Conservation (phyloP, 2,888 invertebrate genomes). For the Melieria crassipennis region DNA sequence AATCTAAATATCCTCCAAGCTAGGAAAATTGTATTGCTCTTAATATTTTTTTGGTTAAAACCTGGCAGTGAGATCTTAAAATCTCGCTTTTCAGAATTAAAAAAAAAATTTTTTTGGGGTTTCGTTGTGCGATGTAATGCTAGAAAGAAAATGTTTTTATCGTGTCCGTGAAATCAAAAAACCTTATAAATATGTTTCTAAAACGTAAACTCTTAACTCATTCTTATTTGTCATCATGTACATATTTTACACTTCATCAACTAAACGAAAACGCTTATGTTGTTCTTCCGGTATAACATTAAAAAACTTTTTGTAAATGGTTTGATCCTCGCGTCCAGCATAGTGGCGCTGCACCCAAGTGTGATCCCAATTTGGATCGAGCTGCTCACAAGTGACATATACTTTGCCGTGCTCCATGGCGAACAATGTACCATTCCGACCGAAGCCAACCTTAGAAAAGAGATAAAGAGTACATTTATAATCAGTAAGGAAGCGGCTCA, state of each 20-base stretch:
- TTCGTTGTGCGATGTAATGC: too few relatives aligned
- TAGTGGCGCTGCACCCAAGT: conserved; percentile 77
- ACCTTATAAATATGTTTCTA: too few relatives aligned
- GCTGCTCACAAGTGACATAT: conserved; percentile 81
- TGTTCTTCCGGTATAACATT: conserved; percentile 83
- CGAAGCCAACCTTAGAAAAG: conserved; percentile 87
- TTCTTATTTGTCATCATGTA: too few relatives aligned
- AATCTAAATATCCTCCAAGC: too few relatives aligned
- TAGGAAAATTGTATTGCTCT: too few relatives aligned
- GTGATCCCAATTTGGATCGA: conserved; percentile 82
- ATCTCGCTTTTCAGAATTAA: too few relatives aligned
- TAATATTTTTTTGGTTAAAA: too few relatives aligned
- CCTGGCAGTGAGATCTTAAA: too few relatives aligned
- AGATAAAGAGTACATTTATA: background rate
- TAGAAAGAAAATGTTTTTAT: too few relatives aligned
- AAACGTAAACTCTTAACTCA: too few relatives aligned
- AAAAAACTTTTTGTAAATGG: conserved; percentile 84
- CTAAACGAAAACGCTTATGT: conserved; percentile 80
- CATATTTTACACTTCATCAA: conserved; percentile 73
- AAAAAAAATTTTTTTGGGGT: too few relatives aligned
- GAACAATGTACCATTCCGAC: conserved; percentile 80
- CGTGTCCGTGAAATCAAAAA: too few relatives aligned
- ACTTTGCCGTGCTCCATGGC: conserved; percentile 84
- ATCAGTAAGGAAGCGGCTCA: background rate
- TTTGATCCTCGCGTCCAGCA: conserved; percentile 71